These are phyloP conservation scores for Subacronicta megacephala DNA, from an alignment of 2,888 invertebrate species.

Conservation along the genomic window DNA sequence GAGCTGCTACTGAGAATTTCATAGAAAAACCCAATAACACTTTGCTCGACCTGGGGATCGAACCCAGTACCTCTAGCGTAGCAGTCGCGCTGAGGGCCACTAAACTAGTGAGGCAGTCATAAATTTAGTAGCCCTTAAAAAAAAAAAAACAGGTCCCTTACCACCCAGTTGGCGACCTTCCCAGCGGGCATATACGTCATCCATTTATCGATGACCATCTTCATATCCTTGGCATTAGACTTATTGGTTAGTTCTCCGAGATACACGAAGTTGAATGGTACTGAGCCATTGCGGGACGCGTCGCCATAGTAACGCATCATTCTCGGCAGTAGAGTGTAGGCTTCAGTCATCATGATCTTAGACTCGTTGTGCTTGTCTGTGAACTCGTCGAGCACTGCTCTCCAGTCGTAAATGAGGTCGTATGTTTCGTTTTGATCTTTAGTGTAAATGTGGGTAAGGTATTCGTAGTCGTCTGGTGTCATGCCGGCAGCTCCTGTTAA, in stretches of 20 bases:
- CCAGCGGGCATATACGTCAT: conserved; percentile 88
- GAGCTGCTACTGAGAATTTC: too few relatives aligned
- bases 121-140: too few relatives aligned
- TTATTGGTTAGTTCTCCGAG: conserved; percentile 82
- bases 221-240: conserved; percentile 88
- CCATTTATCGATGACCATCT: conserved; percentile 88
- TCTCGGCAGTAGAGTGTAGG: conserved; percentile 85
- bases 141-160: conserved; percentile 67
- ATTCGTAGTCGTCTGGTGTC: conserved; percentile 84
- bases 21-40: too few relatives aligned
- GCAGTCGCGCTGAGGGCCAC: too few relatives aligned
- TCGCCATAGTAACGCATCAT: conserved; percentile 90
- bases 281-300: conserved; percentile 82
- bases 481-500: conserved; percentile 19
- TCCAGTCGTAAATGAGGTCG: conserved; percentile 90
- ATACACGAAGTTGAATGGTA: conserved; percentile 92
- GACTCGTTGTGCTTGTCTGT: conserved; percentile 68
- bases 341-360: conserved; percentile 90
- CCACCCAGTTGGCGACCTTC: conserved; percentile 91
- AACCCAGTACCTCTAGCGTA: too few relatives aligned
- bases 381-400: conserved; percentile 89
- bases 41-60: too few relatives aligned
- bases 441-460: conserved; percentile 89
- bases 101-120: too few relatives aligned
- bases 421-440: conserved; percentile 87